Base-by-base conservation (phyloP, 2,113 vertebrate genomes). In the Cyprinodon variegatus region DNA sequence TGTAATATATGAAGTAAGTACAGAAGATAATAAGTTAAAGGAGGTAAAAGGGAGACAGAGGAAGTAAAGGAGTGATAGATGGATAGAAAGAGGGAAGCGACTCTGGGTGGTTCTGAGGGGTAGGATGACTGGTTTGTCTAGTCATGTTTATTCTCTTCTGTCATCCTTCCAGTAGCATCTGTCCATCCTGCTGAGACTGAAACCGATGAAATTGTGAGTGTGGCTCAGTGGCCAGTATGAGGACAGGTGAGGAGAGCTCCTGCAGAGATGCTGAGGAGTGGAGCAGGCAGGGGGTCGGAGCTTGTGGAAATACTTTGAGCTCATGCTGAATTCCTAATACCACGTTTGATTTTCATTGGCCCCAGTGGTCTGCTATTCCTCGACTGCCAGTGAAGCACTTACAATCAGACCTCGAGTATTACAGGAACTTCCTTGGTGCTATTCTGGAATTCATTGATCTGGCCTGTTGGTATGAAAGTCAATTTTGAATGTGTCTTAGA, bases 181-280 rank as follows among this genome's bases (percentile, higher is more conserved):
- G 2, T 80, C 74, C 79, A 60, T 88, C 79, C 77, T 67, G 75
- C 88, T 85, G 83, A 77, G 86, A 87, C 71, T 68, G 62, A 81
- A 53, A 65, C 70, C 87, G 79, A 87, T 89, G 79, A 90, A 88
- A 86, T 87, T 73, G 72, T 71, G 77, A 66, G 78, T 75, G 76
- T 65, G 62, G 68, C 78, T 82, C 36, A 17, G 70, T 2, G 45
- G 70, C 78, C 46, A 46, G 61, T 14, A 72, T 81, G 81, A 84
- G 84, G 79, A 89, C 86, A 88, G 84, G 91, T 90, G 88, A 86
- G 76, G 78, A 59, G 76, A 83, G 61, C 74, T 82, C 83, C 73
- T 77, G 72, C 72, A n/a, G 85, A 80, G 83, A 77, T 4, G 12
- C 66, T 1, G 5, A 68, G 81, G 70, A 84, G 75, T 59, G 61